Evolutionary conservation across 2,113 vertebrate species (phyloP).

Genomic region (Bubo bubo): DNA sequence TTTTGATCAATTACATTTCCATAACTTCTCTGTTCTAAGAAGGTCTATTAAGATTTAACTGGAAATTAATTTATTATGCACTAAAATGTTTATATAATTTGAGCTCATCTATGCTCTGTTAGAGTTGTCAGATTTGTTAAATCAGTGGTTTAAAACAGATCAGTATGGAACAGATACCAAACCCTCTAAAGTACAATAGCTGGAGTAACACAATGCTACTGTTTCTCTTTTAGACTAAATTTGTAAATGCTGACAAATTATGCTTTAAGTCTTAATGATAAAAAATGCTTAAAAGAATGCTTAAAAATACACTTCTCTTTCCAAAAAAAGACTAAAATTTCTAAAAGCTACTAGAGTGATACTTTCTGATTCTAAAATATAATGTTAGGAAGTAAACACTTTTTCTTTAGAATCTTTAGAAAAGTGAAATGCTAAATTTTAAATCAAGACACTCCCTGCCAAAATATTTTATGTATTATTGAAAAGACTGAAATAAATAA

Average conservation of each 20-base stretch:
- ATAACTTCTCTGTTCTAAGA: not conserved
- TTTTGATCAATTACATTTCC: not conserved
- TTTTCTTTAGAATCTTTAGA: not conserved
- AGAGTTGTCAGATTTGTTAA: not conserved
- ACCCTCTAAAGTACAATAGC: not conserved
- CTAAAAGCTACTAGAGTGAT: not conserved
- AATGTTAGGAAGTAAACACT: not conserved
- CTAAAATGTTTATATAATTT: not conserved
- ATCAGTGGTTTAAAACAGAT: not conserved
- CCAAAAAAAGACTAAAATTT: not conserved
- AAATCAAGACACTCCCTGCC: not conserved
- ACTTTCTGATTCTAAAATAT: not conserved
- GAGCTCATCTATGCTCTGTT: not conserved
- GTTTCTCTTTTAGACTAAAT: not conserved
- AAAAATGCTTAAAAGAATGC: not conserved
- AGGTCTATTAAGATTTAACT: not conserved
- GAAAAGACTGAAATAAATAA: not conserved
- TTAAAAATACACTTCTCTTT: not conserved
- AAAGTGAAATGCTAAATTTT: not conserved
- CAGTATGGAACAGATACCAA: not conserved
- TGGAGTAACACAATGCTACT: not conserved
- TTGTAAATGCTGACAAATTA: not conserved
- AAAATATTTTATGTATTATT: not conserved
- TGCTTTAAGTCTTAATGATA: not conserved
- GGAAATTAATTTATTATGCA: not conserved